Base-by-base conservation (phyloP, 2,113 vertebrate species). In the Vulpes lagopus region DNA sequence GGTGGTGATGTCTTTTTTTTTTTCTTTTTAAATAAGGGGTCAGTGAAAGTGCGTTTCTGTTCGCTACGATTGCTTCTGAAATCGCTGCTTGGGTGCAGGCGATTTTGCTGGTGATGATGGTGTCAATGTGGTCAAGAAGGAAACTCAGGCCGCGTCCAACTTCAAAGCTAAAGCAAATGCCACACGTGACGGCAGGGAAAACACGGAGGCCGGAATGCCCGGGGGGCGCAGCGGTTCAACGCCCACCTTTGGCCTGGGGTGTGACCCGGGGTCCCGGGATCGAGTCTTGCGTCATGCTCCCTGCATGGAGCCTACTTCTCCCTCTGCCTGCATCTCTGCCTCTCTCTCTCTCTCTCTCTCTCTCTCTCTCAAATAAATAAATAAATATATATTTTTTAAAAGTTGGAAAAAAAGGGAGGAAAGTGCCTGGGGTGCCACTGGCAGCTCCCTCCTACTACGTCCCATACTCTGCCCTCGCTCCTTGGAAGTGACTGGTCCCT, bases 1-100 rank as follows among this genome's bases (percentile, higher is more conserved):
- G 78, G 91, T 98, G 94, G 87, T 96, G 0, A 0, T 98, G 97
- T 96, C 94, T 95, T 95, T 87, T 96, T 95, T 89, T 82, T 98
- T 97, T 96, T 94, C 43, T 95, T 95, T 88, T 90, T 80, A 89
- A 97, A 94, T 88, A 87, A 94, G 85, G 81, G 23, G 14, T 57
- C 82, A 83, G 88, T 96, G 80, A 76, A 85, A 85, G 57, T 85
- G 22, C 38, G 53, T 97, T 93, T 97, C 92, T 98, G 59, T 96
- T 98, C 67, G 90, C 80, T 95, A 89, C 71, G 93, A 87, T 92
- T 96, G 30, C 82, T 94, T 96, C 92, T 81, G 86, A 76, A 85
- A 89, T 87, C 69, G 57, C 85, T 87, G 93, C 53, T 87, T 51
- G 57, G 11, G 19, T 93, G 71, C 19, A 95, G 69, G 91, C 88